Percentiles rank a stretch among this genome's conserved stretches.
Conservation (phyloP, 1,140 invertebrate species). For the Sipha flava region DNA sequence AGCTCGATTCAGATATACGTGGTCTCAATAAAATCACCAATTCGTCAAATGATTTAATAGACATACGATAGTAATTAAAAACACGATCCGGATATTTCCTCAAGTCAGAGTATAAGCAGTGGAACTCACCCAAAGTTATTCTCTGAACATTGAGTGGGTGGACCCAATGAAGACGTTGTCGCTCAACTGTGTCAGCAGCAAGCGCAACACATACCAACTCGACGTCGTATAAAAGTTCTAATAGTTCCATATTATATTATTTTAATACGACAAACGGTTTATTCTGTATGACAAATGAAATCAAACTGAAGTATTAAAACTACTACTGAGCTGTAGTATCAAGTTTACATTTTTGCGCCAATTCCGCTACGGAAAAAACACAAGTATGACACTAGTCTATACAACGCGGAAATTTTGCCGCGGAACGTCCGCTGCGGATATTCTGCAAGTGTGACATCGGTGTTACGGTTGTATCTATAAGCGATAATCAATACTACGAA, state of each 20-base stretch:
- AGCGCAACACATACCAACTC: neutral
- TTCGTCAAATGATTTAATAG: neutral
- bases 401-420: neutral
- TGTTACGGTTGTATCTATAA: too few relatives aligned
- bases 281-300: neutral
- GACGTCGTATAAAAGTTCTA: neutral
- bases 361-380: neutral
- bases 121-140: neutral
- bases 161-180: neutral
- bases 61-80: slow-evolving; percentile 22
- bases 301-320: neutral
- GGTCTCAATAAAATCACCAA: neutral
- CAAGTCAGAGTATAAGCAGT: neutral
- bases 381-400: neutral
- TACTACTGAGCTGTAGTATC: neutral
- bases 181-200: neutral
- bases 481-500: too few relatives aligned
- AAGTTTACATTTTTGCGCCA: neutral
- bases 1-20: neutral
- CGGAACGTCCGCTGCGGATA: too few relatives aligned
- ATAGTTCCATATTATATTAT: neutral
- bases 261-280: neutral
- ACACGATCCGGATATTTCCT: neutral
- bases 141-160: neutral
- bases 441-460: neutral